Percentiles rank a stretch among this genome's conserved stretches.
Conservation (phyloP, 2,113 vertebrate genomes). For the Aegithalos caudatus region DNA sequence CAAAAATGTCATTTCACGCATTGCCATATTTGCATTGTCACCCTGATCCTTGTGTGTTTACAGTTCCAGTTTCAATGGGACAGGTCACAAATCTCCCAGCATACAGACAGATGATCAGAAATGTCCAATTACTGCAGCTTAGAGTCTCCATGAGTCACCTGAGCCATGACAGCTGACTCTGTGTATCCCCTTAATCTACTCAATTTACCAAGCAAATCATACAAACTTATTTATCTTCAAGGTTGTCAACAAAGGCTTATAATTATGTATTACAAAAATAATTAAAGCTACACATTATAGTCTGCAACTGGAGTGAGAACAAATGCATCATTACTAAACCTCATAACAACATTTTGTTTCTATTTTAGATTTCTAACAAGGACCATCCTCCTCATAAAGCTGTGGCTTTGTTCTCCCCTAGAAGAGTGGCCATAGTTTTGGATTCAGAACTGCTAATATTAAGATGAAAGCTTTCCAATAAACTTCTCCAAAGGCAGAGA, state of each 20-base stretch:
- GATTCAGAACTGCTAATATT: not conserved
- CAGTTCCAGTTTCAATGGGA: not conserved
- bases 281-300: not conserved
- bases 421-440: fast-evolving
- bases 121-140: not conserved
- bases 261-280: not conserved
- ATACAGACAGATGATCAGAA: not conserved
- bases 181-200: not conserved
- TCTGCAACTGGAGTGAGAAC: not conserved
- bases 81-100: not conserved
- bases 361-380: not conserved
- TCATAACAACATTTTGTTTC: not conserved
- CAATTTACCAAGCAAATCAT: not conserved
- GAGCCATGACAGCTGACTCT: not conserved
- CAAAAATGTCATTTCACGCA: not conserved
- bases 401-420: not conserved
- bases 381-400: fast-evolving
- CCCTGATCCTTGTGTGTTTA: not conserved
- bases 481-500: not conserved
- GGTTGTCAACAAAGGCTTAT: not conserved
- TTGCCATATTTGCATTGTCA: not conserved
- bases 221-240: not conserved
- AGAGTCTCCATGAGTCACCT: not conserved
- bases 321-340: not conserved
- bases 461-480: not conserved